A percentile compares a stretch with the other conserved stretches of the same genome.
Conservation (phyloP, 2,797 vertebrate genomes). For the Zalophus californianus region DNA sequence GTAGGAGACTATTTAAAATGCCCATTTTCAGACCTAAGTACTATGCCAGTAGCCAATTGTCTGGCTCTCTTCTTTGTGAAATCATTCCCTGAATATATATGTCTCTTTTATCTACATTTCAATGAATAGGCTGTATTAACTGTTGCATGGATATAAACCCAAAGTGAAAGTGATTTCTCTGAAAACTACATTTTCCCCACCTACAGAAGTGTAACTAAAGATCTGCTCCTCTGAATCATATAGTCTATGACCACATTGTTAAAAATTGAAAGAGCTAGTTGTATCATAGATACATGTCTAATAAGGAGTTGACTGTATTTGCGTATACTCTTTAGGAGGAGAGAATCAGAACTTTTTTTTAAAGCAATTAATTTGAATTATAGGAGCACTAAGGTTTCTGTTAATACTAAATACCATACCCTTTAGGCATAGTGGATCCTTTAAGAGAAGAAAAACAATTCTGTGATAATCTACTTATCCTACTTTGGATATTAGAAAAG, state of each 20-base stretch:
- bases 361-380: not conserved
- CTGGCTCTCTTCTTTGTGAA: not conserved
- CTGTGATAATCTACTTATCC: not conserved
- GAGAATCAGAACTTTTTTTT: not conserved
- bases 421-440: not conserved
- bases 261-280: not conserved
- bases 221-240: slow-evolving; percentile 9
- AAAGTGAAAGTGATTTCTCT: slow-evolving; percentile 24
- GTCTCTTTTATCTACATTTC: not conserved
- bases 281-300: not conserved
- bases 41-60: not conserved
- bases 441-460: slow-evolving; percentile 1
- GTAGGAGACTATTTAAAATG: not conserved
- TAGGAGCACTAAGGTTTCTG: not conserved
- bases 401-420: not conserved
- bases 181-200: not conserved
- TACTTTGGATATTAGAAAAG: slow-evolving; percentile 1
- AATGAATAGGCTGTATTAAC: not conserved
- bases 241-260: not conserved
- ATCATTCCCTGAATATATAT: not conserved
- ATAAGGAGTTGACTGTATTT: not conserved
- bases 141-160: slow-evolving; percentile 1
- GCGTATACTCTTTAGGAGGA: not conserved
- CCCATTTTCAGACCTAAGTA: not conserved
- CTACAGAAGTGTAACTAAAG: not conserved